These are phyloP conservation scores for Listronotus oregonensis DNA, from an alignment of 1,140 invertebrate species.

Conservation along the genomic window DNA sequence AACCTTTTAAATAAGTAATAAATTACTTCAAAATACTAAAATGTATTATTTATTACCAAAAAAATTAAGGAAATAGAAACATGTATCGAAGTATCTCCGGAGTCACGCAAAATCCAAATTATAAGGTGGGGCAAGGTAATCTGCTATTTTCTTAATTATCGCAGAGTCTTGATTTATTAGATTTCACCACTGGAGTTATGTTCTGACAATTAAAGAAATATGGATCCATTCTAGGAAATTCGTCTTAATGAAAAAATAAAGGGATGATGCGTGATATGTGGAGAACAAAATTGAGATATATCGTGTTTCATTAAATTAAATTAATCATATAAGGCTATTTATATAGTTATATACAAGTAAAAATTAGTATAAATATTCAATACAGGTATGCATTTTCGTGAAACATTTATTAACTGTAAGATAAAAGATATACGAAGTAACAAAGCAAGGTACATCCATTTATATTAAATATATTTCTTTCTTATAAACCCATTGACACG, in stretches of 20 bases:
- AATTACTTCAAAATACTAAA: too few relatives aligned
- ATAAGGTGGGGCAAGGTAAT: constrained; percentile 12
- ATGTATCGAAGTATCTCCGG: constrained; percentile 4
- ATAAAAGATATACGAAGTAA: too few relatives aligned
- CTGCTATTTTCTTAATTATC: constrained; percentile 33
- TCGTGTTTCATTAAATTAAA: neutral
- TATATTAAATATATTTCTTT: too few relatives aligned
- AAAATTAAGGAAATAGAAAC: constrained; percentile 18
- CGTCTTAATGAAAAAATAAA: constrained; percentile 24
- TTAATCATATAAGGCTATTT: too few relatives aligned
- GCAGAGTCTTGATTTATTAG: constrained; percentile 27
- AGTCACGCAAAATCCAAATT: constrained; percentile 31
- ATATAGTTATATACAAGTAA: too few relatives aligned
- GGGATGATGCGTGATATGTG: neutral
- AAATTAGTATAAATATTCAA: too few relatives aligned
- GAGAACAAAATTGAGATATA: constrained; percentile 19
- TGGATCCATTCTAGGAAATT: constrained; percentile 19
- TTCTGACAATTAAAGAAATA: constrained; percentile 29
- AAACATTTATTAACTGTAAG: too few relatives aligned
- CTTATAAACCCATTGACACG: too few relatives aligned
- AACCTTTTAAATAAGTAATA: too few relatives aligned
- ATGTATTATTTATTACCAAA: constrained; percentile 16
- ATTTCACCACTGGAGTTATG: constrained; percentile 18
- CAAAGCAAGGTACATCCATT: too few relatives aligned
- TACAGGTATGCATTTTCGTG: too few relatives aligned